Base-by-base conservation (phyloP, 2,888 invertebrate species). In the Aspidiotus rigidus region DNA sequence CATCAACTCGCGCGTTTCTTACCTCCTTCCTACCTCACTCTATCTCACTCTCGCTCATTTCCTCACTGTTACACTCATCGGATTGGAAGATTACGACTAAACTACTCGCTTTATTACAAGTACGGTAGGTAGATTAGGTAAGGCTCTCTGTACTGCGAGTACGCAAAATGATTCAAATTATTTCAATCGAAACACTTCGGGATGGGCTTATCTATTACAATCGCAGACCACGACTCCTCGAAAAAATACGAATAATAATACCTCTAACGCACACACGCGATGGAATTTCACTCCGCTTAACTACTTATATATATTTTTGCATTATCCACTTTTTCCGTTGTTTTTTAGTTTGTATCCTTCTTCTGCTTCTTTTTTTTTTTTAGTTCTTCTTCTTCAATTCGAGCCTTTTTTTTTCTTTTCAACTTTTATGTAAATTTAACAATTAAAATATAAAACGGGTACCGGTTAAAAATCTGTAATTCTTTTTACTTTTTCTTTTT, bases 131-230 rank as follows among this genome's bases (percentile, higher is more conserved):
- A 16, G 17, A 7, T 13, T 55, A 13, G 53, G 54, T 49, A 63
- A 40, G 54, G 53, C 49, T 63, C 17, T 49, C 39, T 44, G 59
- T 59, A 66, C 66, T 57, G 66, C 44, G 44, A 28, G 39, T 28
- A 49, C 16, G 59, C 16, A 42, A 59, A 66, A 59, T 66, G 66
- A 66, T 66, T 66, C 59, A 59, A 66, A 66, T 66, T 66, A 66
- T 66, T 66, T 66, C 57, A 66, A 66, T 66, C 66, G 66, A 66
- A 66, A 66, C 66, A 66, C 66, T 66, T 66, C 56, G 66, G 57
- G 66, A 66, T 66, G 66, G 59, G 66, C 66, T 66, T 66, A 66
- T 66, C 66, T 66, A 59, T 66, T 66, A 49, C 66, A 66, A 66
- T 66, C 66, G 66, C 66, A 66, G 66, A 66, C 66, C 59, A 66